Base-by-base conservation (phyloP, 1,140 invertebrate genomes). In the Thrips palmi region DNA sequence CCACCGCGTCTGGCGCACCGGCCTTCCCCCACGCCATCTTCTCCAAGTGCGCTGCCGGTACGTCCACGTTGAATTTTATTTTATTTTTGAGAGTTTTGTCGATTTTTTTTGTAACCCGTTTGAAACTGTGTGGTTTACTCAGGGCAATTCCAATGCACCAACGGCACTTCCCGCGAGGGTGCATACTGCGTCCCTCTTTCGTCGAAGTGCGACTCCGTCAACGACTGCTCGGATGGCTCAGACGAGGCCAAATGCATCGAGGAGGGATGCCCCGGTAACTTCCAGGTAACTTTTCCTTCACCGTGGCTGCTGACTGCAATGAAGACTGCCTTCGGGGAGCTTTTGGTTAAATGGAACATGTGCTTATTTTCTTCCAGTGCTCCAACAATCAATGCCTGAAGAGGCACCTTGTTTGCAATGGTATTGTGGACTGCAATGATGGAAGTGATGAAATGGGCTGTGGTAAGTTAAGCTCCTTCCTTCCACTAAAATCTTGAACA, bases 331-430 rank as follows among this genome's bases (percentile, higher is more conserved):
- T 7, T 22, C 33, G 8, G 14, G 6, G 6, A 35, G 30, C 8
- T 32, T 32, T 30, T 22, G 20, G 7, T 23, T 18, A 12, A 17
- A 14, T 17, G 12, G 15, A 6, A 22, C 14, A 5, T 38, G 28
- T 36, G 33, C 15, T 23, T 33, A 27, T 30, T 39, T 23, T 30
- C 14, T 54, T 55, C 39, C 56, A 68, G 48, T 84, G 79, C 50
- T 51, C 55, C 3, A 75, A 64, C 54, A 76, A 77, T 11, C 67
- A 74, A 47, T 85, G 81, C 49, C 65, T 85, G 12, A 71, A 65
- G 42, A 53, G 70, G 39, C 60, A 72, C 45, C 58, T 77, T 17
- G 72, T 78, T 7, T 87, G 81, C 54, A 77, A 86, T 57, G 69
- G 71, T 21, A 74, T 74, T 33, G 51, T 58, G 0, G 70, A 77